phyloP scores from a whole-genome alignment of 2,113 vertebrate species.

The Patagioenas fasciata region DNA sequence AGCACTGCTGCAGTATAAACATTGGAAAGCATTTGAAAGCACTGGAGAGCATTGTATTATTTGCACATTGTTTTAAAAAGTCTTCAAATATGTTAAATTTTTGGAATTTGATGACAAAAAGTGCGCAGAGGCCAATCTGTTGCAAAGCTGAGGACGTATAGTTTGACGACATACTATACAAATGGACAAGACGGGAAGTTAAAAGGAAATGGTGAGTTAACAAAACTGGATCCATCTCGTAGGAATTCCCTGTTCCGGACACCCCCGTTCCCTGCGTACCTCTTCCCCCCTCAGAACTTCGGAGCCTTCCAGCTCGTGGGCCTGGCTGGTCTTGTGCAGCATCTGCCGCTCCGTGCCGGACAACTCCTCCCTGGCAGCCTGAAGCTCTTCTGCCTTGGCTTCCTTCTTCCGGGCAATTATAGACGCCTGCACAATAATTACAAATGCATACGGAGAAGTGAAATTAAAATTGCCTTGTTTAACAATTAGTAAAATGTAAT shows the following conservation, averaged over 20 bases:
- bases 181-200: neutral
- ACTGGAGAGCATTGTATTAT: neutral
- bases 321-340: constrained; percentile 80
- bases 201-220: neutral
- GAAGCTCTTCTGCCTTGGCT: constrained; percentile 92
- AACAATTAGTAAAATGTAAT: neutral
- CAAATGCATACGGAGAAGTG: neutral
- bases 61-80: neutral
- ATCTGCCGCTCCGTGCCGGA: constrained; percentile 80
- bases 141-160: neutral
- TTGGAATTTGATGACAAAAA: neutral
- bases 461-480: neutral
- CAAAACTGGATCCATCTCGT: neutral
- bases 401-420: constrained; percentile 93
- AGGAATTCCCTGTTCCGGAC: neutral
- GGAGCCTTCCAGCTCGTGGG: constrained; percentile 76
- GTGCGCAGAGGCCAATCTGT: neutral
- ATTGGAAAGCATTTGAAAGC: neutral
- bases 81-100: neutral
- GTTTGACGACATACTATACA: neutral
- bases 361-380: constrained; percentile 90
- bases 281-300: constrained; percentile 88
- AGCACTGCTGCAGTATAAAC: neutral
- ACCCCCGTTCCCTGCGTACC: constrained; percentile 71
- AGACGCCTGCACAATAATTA: constrained; percentile 81